Evolutionary conservation across 1,140 invertebrate species (phyloP), one percentile per base, ranked within the genome.

Genomic region (Drosophila melanica): DNA sequence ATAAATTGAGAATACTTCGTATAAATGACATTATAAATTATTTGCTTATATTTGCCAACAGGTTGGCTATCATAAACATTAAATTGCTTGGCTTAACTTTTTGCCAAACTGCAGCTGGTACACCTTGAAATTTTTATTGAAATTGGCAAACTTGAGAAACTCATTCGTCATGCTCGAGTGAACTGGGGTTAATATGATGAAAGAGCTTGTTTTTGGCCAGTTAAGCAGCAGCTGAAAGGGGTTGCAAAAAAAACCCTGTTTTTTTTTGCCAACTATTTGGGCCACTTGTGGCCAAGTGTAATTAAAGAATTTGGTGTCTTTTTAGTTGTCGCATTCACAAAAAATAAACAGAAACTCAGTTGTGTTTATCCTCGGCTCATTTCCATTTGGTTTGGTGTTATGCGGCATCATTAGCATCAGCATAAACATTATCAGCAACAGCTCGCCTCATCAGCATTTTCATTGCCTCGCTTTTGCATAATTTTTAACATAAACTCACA

Each of bases 401-500:
- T 53, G 48, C 58, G 37, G 33, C 62, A 39, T 39, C 72, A 65
- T 60, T 59, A 65, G 16, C 42, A 74, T 35, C 53, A 48, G 47
- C 55, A 77, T 73, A 45, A 68, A 62, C 76, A 63, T 76, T 68
- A 78, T 64, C 53, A 67, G 78, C 67, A 57, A 54, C 58, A 77
- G 62, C 58, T 66, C 50, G 14, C 51, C 14, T 74, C 69, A 78
- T 85, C 75, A 77, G 64, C 51, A 75, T 68, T 64, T 72, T 68
- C 47, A 54, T 62, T 64, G 48, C 16, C 44, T 45, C 35, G 54
- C 60, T 44, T 89, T 77, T 75, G 85, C 84, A 90, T 87, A 87
- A 87, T 87, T 87, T 80, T 63, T 41, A 72, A 74, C 74, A 89
- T 89, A 89, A 87, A 89, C 79, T 87, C 73, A 66, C 79, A 66